Percentiles rank a stretch among this genome's conserved stretches.
Evolutionary conservation across 2,888 invertebrate genomes (phyloP).

Genomic region (Himalopsyche tibetana): DNA sequence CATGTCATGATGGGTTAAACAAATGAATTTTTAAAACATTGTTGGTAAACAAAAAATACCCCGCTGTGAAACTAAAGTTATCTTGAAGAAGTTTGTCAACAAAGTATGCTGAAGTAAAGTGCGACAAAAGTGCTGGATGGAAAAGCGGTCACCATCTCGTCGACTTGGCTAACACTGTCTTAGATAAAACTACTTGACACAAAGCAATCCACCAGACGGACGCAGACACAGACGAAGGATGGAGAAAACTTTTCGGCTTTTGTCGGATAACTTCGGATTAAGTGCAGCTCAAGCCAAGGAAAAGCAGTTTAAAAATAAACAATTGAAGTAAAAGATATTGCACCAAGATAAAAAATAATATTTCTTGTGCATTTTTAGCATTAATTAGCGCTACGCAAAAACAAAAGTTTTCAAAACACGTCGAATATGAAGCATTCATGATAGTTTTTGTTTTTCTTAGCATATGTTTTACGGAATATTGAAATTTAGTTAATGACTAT

Average conservation of each 20-base stretch:
- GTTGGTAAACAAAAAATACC: not conserved
- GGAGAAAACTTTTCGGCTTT: not conserved
- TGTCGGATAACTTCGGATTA: constrained; percentile 4
- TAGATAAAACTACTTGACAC: constrained; percentile 35
- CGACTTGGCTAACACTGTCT: not conserved
- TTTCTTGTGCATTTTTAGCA: too few relatives aligned
- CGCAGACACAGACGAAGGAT: not conserved
- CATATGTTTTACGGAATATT: too few relatives aligned
- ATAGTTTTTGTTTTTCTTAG: too few relatives aligned
- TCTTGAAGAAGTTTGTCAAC: constrained; percentile 26
- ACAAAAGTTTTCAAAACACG: too few relatives aligned
- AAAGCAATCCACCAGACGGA: not conserved
- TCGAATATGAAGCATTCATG: too few relatives aligned
- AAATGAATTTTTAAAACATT: too few relatives aligned
- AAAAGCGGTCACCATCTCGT: constrained; percentile 13
- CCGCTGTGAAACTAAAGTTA: not conserved
- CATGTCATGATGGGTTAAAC: too few relatives aligned
- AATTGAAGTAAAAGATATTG: too few relatives aligned
- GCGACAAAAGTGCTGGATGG: not conserved
- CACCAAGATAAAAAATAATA: too few relatives aligned
- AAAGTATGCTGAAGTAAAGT: constrained; percentile 24
- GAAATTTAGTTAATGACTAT: too few relatives aligned
- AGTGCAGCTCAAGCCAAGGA: not conserved
- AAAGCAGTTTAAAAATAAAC: too few relatives aligned
- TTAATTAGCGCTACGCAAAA: too few relatives aligned